A percentile compares a stretch with the other conserved stretches of the same genome.
phyloP scores from a whole-genome alignment of 2,113 vertebrate species.

The Seriola rivoliana region DNA sequence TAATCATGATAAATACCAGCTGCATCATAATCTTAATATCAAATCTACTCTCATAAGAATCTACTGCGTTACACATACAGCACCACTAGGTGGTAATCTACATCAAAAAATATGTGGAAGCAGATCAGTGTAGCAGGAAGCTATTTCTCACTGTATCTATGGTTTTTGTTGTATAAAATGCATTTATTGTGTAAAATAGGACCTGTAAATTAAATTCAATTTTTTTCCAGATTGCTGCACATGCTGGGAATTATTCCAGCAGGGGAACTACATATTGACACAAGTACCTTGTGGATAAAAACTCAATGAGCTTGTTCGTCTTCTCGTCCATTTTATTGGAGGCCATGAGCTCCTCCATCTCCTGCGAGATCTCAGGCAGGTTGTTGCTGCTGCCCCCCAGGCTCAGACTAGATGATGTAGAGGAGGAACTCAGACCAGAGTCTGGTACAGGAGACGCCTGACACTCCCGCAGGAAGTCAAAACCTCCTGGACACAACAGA shows the following conservation, averaged over 20 bases:
- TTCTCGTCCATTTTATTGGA: conserved; percentile 90
- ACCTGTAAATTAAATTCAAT: too few species aligned
- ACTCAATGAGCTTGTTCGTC: conserved; percentile 96
- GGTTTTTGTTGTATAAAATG: background rate
- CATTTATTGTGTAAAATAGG: background rate
- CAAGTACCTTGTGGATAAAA: conserved; percentile 93
- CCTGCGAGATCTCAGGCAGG: conserved; percentile 93
- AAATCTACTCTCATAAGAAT: background rate
- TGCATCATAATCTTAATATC: background rate
- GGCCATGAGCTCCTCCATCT: conserved; percentile 89
- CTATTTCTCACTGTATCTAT: background rate
- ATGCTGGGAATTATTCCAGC: background rate
- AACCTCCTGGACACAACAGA: conserved; percentile 80
- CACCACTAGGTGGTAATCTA: conserved; percentile 70
- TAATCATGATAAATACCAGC: background rate
- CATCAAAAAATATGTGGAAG: conserved; percentile 19
- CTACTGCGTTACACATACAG: conserved; percentile 27
- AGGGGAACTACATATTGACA: background rate
- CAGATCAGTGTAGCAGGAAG: background rate
- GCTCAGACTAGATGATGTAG: conserved; percentile 96
- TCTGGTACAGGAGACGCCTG: conserved; percentile 94
- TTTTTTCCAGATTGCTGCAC: background rate
- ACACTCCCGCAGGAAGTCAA: conserved; percentile 94
- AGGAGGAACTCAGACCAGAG: conserved; percentile 95
- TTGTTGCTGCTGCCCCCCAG: conserved; percentile 94